Evolutionary conservation across 2,888 invertebrate genomes (phyloP).

Genomic region (Julus scandinavius): DNA sequence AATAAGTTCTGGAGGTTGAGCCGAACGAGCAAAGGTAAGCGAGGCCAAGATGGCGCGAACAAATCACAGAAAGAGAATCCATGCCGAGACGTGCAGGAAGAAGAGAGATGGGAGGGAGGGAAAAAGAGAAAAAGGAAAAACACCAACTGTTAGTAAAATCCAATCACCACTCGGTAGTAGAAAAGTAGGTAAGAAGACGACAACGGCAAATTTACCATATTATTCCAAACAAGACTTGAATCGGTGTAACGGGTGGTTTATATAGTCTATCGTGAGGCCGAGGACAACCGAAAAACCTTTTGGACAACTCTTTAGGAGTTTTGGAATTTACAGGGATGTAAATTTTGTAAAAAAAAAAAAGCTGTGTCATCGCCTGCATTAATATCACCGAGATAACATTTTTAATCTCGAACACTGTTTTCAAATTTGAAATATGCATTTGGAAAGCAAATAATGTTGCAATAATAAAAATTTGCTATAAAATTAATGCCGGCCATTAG

Average conservation of each 20-base stretch:
- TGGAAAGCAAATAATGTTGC: too few species aligned
- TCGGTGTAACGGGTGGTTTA: too few species aligned
- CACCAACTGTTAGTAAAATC: constrained; percentile 34
- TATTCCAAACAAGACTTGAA: constrained; percentile 14
- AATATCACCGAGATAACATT: too few species aligned
- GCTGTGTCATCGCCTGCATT: too few species aligned
- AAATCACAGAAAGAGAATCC: neutral
- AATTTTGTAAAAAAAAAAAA: too few species aligned
- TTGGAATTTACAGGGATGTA: too few species aligned
- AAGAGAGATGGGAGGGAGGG: neutral
- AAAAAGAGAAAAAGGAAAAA: constrained; percentile 45
- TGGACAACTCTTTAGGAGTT: too few species aligned
- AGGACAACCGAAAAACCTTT: too few species aligned
- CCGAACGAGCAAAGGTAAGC: neutral
- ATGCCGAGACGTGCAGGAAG: constrained; percentile 6
- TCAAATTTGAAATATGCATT: neutral
- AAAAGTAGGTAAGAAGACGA: neutral
- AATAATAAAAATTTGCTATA: neutral
- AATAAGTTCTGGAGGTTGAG: constrained; percentile 64
- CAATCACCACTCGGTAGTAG: neutral
- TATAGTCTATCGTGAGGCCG: too few species aligned
- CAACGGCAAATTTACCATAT: neutral
- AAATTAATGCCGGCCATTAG: neutral
- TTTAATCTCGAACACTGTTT: neutral
- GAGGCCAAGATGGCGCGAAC: neutral